A percentile compares a stretch with the other conserved stretches of the same genome.
Evolutionary conservation across 2,797 vertebrate species (phyloP).

Genomic region (Paguma larvata): DNA sequence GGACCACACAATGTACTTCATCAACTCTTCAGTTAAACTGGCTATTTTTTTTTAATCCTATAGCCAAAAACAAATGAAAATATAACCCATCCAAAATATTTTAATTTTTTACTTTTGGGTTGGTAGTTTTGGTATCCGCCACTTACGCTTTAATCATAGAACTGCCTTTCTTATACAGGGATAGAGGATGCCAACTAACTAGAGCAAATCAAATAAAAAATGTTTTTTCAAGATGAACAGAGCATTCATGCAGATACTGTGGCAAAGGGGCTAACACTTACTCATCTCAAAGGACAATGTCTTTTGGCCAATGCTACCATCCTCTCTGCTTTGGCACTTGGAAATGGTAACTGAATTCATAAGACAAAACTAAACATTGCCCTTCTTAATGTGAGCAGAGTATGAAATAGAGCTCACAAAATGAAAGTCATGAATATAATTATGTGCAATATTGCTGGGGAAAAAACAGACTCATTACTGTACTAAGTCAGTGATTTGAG

Average conservation of each 20-base stretch:
- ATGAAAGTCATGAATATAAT: conserved; percentile 71
- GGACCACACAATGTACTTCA: conserved; percentile 2
- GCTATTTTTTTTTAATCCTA: background rate
- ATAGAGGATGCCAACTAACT: background rate
- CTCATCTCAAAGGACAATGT: background rate
- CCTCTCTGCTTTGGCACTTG: conserved; percentile 39
- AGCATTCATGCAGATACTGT: background rate
- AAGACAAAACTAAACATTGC: conserved; percentile 46
- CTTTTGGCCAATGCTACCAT: background rate
- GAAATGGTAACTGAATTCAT: background rate
- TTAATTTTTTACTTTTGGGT: conserved; percentile 38
- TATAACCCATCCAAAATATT: conserved; percentile 23
- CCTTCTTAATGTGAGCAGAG: conserved; percentile 6
- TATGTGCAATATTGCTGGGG: conserved; percentile 5
- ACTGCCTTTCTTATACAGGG: conserved; percentile 8
- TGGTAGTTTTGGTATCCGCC: background rate
- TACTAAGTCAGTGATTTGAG: background rate
- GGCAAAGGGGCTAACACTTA: background rate
- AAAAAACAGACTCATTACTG: background rate
- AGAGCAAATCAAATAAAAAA: conserved; percentile 30
- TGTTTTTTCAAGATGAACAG: background rate
- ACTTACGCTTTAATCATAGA: conserved; percentile 42
- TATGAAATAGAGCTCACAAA: conserved; percentile 36
- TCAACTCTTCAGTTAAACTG: conserved; percentile 22
- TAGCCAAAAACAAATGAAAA: conserved; percentile 50